Conservation (phyloP, 2,113 vertebrate species). For the Raphicerus campestris region DNA sequence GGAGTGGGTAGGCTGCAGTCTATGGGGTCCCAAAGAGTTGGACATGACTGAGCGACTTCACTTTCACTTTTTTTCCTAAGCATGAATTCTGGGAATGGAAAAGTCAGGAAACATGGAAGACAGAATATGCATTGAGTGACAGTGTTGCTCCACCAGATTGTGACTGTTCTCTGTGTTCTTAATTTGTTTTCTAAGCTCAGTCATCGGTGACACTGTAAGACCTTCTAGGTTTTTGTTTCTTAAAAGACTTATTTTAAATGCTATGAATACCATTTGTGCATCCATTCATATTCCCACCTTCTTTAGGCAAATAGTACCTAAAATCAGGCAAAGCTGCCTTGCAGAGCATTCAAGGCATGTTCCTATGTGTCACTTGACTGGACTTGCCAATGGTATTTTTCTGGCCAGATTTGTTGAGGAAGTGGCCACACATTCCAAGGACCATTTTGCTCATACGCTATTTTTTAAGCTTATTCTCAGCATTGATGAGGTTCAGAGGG, state of each 20-base stretch:
- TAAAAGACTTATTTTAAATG: neutral
- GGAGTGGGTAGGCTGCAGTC: neutral
- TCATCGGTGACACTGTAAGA: neutral
- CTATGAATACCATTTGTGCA: neutral
- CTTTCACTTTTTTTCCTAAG: neutral
- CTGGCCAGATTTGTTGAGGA: constrained; percentile 30
- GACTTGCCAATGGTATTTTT: constrained; percentile 13
- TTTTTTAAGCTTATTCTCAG: constrained; percentile 45
- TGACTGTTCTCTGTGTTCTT: neutral
- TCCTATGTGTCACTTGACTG: neutral
- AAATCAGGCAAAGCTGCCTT: neutral
- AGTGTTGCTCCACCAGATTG: neutral
- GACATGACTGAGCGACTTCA: neutral
- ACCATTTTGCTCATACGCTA: constrained; percentile 37
- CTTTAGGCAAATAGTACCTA: neutral
- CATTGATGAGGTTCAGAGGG: constrained; percentile 64
- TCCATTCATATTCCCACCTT: neutral
- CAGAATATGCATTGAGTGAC: neutral
- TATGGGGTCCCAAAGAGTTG: neutral
- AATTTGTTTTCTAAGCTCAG: neutral
- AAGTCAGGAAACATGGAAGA: neutral
- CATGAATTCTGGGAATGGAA: neutral
- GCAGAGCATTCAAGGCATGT: neutral
- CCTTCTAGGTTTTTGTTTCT: neutral
- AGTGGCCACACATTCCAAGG: constrained; percentile 29